Conservation (phyloP, 2,113 vertebrate genomes). For the Alces alces region DNA sequence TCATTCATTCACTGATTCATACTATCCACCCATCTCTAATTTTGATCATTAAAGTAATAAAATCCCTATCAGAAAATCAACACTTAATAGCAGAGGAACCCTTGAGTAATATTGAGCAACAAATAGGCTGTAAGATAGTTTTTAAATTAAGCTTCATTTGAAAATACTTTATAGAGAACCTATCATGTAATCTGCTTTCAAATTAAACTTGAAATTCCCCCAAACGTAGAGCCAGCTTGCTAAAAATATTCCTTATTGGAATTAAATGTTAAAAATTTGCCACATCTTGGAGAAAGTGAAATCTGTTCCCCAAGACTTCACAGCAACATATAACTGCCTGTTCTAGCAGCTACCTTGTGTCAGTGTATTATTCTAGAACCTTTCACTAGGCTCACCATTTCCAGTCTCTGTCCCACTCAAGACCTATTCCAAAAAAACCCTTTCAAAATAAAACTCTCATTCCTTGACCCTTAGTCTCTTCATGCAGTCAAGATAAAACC, state of each 20-base stretch:
- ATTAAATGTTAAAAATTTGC: slow-evolving; percentile 37
- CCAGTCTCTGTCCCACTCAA: neutral
- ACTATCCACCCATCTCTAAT: neutral
- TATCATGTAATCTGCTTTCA: slow-evolving; percentile 40
- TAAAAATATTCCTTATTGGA: slow-evolving; percentile 52
- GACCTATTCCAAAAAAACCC: neutral
- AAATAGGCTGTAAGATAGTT: slow-evolving; percentile 3
- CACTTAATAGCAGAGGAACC: neutral
- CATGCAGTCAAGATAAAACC: neutral
- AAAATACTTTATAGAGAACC: slow-evolving; percentile 24
- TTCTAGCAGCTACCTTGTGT: neutral
- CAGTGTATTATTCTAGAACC: neutral
- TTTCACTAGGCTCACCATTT: neutral
- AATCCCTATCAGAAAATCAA: neutral
- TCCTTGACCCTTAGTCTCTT: neutral
- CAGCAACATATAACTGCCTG: neutral
- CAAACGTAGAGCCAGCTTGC: neutral
- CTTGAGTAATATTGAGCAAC: neutral
- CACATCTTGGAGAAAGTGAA: slow-evolving; percentile 7
- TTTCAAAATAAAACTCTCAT: neutral
- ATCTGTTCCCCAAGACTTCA: slow-evolving; percentile 3
- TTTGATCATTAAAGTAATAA: slow-evolving; percentile 13
- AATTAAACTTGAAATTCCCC: slow-evolving; percentile 48
- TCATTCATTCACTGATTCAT: neutral
- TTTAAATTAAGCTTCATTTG: slow-evolving; percentile 28